Conservation (phyloP, 2,888 invertebrate species). For the Opisthograptis luteolata region DNA sequence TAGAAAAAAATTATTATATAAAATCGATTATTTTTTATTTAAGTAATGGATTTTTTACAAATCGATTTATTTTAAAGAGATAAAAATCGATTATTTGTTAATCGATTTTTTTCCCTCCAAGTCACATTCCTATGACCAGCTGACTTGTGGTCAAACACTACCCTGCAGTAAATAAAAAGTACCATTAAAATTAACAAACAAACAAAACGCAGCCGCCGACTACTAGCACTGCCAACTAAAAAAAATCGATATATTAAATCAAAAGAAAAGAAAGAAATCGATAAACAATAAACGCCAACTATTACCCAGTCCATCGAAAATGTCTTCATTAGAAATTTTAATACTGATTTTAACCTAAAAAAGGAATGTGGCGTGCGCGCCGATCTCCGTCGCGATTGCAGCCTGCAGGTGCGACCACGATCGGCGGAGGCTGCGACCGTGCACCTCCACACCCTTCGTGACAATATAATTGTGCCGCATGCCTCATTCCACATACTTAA, state of each 20-base stretch:
- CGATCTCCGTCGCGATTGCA: constrained; percentile 51
- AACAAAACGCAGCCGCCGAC: no score
- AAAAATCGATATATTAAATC: background rate
- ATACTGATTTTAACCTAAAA: constrained; percentile 30
- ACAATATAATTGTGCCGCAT: constrained; percentile 82
- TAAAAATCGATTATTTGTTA: no score
- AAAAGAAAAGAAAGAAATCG: background rate
- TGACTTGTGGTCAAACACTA: no score
- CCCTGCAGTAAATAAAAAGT: background rate
- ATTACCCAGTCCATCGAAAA: constrained; percentile 9
- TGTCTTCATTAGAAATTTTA: constrained; percentile 32
- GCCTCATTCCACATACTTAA: constrained; percentile 74
- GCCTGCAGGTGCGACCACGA: constrained; percentile 41
- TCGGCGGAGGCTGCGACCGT: constrained; percentile 32
- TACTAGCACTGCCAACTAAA: no score
- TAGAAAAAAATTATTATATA: no score
- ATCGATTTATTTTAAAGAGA: no score
- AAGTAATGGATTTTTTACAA: no score
- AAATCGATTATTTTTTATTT: no score
- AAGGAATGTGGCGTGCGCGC: constrained; percentile 42
- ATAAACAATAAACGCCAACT: constrained; percentile 23
- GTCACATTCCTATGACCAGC: no score
- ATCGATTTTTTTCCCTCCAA: no score
- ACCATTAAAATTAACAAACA: background rate
- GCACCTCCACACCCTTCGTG: constrained; percentile 66